Evolutionary conservation across 2,888 invertebrate genomes (phyloP), one percentile per base, ranked within the genome.

Genomic region (Drosophila mettleri): DNA sequence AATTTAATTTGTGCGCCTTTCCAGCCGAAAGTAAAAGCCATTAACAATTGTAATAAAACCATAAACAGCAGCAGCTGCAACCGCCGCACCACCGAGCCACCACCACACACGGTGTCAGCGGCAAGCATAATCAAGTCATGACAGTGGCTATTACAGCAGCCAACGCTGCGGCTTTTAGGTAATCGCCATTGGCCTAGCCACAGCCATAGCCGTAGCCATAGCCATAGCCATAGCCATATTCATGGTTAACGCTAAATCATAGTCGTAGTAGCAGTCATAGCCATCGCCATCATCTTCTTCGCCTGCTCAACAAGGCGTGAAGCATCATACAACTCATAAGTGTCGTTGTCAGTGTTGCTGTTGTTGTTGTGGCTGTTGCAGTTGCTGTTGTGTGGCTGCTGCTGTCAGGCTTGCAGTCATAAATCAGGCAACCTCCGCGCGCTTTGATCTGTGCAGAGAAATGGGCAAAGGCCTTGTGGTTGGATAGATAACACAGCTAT

Each of bases 221-320:
- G 54, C 9, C 41, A 38, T 16, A 29, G 36, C 29, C 54, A 52
- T 3, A 51, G 51, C 16, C 51, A 51, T 24, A 51, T 36, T 22
- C 58, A 53, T 38, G n/a, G 51, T 29, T 52, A 52, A 46, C 45
- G 24, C 53, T 31, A 48, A 48, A 48, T 16, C 22, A 36, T 34
- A 49, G 22, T 22, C 34, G n/a, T 22, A 34, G 49, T 33, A n/a
- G 22, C 16, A 49, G 52, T n/a, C 52, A 36, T 29, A 29, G 45
- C 29, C 64, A 59, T 46, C 59, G 24, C 51, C 74, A 60, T 69
- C 64, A 60, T 77, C 70, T 78, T 73, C 70, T 78, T 61, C 51
- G 80, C 55, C 64, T 71, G 84, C 76, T 84, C 84, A 88, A 83
- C 84, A 80, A 86, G 88, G 88, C 88, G 86, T 88, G 84, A 88